phyloP scores from a whole-genome alignment of 2,888 invertebrate species.

The Lithophane ornitopus region DNA sequence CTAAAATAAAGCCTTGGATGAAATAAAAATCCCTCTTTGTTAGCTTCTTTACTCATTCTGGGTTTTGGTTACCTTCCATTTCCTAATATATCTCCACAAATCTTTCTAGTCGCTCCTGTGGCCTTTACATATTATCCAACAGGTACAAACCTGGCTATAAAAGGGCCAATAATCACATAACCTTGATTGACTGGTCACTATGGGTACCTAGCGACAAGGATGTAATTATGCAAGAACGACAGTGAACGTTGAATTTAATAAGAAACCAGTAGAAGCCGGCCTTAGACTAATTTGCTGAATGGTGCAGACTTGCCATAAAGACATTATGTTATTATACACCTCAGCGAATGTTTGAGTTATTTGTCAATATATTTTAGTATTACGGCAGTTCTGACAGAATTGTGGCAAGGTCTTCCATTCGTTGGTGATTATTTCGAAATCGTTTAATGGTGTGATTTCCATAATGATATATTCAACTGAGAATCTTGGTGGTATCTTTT shows the following conservation, averaged over 20 bases:
- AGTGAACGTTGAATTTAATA: constrained; percentile 73
- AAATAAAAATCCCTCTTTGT: neutral
- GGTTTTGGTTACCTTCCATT: neutral
- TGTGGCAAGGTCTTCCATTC: constrained; percentile 55
- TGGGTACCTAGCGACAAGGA: constrained; percentile 66
- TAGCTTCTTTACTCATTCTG: neutral
- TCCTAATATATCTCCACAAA: neutral
- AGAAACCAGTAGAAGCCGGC: constrained; percentile 59
- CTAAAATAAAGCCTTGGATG: neutral
- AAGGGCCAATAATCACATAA: constrained; percentile 12
- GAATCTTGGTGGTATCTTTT: neutral
- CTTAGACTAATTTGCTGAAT: constrained; percentile 59
- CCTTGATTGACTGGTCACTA: constrained; percentile 41
- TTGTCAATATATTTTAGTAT: constrained; percentile 39
- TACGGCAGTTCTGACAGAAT: constrained; percentile 27
- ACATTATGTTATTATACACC: constrained; percentile 33
- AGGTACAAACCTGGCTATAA: neutral
- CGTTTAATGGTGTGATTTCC: constrained; percentile 17
- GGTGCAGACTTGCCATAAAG: constrained; percentile 36
- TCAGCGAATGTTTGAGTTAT: constrained; percentile 22
- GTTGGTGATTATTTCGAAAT: constrained; percentile 39
- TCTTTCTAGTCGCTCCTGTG: neutral
- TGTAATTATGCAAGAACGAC: constrained; percentile 76
- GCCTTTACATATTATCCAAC: neutral
- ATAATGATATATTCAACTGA: neutral